Evolutionary conservation across 2,113 vertebrate species (phyloP).

Genomic region (Triplophysa dalaica): DNA sequence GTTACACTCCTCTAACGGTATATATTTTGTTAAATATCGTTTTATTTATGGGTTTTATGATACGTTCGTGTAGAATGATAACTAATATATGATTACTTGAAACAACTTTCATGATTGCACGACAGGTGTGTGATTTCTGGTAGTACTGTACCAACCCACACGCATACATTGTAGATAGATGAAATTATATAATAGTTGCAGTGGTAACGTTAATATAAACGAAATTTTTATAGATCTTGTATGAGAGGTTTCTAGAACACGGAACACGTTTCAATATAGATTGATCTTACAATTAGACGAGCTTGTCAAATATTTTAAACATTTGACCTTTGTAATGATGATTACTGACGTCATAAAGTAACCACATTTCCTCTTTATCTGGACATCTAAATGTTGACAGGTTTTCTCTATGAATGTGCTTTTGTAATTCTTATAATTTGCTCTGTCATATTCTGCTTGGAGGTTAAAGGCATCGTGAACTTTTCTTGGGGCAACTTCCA

Average conservation of each 20-base stretch:
- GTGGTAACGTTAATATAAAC: background rate
- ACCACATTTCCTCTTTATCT: background rate
- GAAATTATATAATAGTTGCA: too few species aligned
- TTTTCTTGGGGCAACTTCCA: background rate
- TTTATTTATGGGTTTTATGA: background rate
- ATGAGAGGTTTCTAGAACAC: background rate
- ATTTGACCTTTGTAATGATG: background rate
- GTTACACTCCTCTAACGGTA: too few species aligned
- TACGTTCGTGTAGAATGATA: background rate
- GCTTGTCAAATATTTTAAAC: background rate
- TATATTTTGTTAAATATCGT: background rate
- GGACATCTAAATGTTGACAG: background rate
- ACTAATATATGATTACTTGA: background rate
- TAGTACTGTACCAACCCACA: background rate
- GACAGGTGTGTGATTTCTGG: constrained; percentile 3
- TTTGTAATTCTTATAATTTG: background rate
- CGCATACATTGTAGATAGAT: background rate
- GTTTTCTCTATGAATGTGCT: background rate
- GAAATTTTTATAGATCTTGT: background rate
- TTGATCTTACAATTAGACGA: background rate
- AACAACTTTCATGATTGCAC: background rate
- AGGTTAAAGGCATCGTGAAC: background rate
- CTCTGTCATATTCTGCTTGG: background rate
- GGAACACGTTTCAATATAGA: background rate
- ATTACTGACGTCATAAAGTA: background rate